A percentile compares a stretch with the other conserved stretches of the same genome.
These are phyloP conservation scores for Adelosebastes latens DNA, from an alignment of 2,797 vertebrate species.

Conservation along the genomic window DNA sequence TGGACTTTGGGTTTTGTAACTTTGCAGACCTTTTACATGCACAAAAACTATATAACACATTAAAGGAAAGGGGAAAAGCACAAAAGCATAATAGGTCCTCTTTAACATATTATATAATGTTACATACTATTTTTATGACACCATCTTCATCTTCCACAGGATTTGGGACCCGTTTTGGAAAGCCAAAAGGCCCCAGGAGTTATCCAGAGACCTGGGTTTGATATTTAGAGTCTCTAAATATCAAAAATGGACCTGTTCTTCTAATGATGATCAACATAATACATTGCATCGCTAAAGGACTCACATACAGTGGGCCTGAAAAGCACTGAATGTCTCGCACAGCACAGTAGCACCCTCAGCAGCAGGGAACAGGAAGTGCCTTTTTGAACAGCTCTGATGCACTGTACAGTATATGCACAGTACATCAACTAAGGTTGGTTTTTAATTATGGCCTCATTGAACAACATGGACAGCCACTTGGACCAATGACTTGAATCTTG, in stretches of 20 bases:
- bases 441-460: not conserved
- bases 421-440: not conserved
- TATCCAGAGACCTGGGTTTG: conserved; percentile 82
- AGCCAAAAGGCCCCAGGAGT: conserved; percentile 84
- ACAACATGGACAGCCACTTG: not conserved
- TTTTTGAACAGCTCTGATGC: not conserved
- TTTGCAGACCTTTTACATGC: not conserved
- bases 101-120: not conserved
- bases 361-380: conserved; percentile 19
- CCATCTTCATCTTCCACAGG: conserved; percentile 51
- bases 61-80: not conserved
- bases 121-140: not conserved
- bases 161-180: conserved; percentile 82
- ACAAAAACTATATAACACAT: not conserved
- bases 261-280: not conserved
- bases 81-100: not conserved
- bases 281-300: not conserved
- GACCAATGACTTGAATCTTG: conserved; percentile 7
- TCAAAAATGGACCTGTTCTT: not conserved
- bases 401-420: not conserved
- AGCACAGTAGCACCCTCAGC: conserved; percentile 15
- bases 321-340: not conserved
- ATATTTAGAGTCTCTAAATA: not conserved
- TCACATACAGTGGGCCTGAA: not conserved
- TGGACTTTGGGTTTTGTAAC: not conserved